phyloP scores from a whole-genome alignment of 92 coral and sea anemone species.

The Epizoanthus fatuus region DNA sequence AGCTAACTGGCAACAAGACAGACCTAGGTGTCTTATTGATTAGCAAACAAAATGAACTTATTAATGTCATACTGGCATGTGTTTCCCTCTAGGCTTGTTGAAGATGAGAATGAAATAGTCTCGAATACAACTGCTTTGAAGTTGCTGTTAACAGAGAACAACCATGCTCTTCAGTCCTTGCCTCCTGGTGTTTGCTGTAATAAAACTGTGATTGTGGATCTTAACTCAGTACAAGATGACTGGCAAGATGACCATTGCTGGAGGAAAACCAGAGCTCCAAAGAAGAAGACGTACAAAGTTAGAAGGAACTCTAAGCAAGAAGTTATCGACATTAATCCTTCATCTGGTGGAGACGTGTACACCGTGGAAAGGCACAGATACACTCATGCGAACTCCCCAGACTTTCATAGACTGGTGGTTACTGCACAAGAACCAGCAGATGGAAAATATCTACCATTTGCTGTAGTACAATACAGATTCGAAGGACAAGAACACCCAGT shows the following conservation, averaged over 20 bases:
- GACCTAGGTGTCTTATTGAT: too few relatives aligned
- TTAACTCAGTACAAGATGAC: slow-evolving; percentile 30
- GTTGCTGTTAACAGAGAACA: slow-evolving; percentile 35
- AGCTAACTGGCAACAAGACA: too few relatives aligned
- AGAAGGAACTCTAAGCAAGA: neutral
- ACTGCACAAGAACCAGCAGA: slow-evolving; percentile 37
- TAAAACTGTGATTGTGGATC: slow-evolving; percentile 53
- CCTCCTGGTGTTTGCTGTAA: slow-evolving; percentile 33
- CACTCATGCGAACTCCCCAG: slow-evolving; percentile 63
- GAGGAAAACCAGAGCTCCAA: slow-evolving; percentile 55
- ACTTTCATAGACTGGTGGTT: slow-evolving; percentile 57
- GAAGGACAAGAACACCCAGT: slow-evolving; percentile 50
- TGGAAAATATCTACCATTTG: slow-evolving; percentile 52
- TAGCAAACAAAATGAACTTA: too few relatives aligned
- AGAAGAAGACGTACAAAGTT: slow-evolving; percentile 44
- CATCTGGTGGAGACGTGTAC: slow-evolving; percentile 42
- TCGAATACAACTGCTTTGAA: slow-evolving; percentile 42
- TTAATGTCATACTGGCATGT: neutral
- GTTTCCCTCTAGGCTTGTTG: neutral
- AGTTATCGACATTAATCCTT: slow-evolving; percentile 19
- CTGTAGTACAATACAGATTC: slow-evolving; percentile 63
- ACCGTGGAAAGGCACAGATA: slow-evolving; percentile 56
- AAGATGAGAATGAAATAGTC: neutral
- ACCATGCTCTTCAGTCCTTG: slow-evolving; percentile 30
- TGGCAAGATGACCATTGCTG: slow-evolving; percentile 70